These are phyloP conservation scores for Catostylus mosaicus DNA, from an alignment of 30 jellyfish, hydroid and myxozoan genomes.

Conservation along the genomic window DNA sequence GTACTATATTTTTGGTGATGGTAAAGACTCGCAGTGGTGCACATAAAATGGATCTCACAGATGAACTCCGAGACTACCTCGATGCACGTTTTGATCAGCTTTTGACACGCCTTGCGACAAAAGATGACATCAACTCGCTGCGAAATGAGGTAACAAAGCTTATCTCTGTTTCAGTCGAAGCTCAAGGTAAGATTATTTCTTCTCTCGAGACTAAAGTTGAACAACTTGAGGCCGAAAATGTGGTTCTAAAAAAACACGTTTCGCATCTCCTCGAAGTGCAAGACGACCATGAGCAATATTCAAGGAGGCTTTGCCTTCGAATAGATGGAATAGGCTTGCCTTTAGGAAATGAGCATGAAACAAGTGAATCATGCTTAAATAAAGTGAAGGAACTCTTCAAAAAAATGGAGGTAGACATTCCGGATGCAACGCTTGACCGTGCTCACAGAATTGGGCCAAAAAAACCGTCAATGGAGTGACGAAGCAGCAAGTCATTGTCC, in stretches of 20 bases:
- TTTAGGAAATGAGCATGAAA: neutral
- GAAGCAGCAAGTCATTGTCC: slow-evolving; percentile 6
- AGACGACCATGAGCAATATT: slow-evolving; percentile 9
- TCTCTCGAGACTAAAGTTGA: too few relatives aligned
- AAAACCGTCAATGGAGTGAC: slow-evolving; percentile 5
- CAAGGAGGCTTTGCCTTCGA: too few relatives aligned
- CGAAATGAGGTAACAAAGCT: neutral
- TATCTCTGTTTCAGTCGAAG: neutral
- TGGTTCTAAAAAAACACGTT: neutral
- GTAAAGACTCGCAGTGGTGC: slow-evolving; percentile 8
- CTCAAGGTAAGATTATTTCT: too few relatives aligned
- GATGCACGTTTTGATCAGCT: neutral
- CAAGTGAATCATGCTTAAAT: neutral
- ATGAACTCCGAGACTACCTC: neutral
- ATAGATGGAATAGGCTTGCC: slow-evolving; percentile 33
- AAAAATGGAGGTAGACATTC: slow-evolving; percentile 12
- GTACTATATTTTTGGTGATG: too few relatives aligned
- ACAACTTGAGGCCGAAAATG: neutral
- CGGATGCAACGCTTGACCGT: slow-evolving; percentile 33
- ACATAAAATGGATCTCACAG: slow-evolving; percentile 1
- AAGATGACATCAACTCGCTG: slow-evolving; percentile 1
- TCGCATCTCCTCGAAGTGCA: neutral
- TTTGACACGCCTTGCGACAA: too few relatives aligned
- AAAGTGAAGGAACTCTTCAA: slow-evolving; percentile 16
- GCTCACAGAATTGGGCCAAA: slow-evolving; percentile 51